phyloP scores from a whole-genome alignment of 2,797 vertebrate genomes.

The Aselliscus stoliczkanus region DNA sequence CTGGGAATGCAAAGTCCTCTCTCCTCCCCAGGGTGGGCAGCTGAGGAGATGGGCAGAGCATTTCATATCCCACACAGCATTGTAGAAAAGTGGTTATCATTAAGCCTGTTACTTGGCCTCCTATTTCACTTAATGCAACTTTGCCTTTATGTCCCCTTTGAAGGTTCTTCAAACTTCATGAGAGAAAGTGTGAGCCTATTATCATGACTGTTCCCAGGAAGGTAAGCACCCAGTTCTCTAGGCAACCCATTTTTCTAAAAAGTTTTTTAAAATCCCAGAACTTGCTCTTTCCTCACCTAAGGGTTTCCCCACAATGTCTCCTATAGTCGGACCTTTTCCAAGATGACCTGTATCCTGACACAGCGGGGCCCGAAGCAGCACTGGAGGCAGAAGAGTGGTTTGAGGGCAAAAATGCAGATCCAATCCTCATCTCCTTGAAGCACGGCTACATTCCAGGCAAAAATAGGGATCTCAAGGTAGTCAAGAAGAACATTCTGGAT shows the following conservation, averaged over 20 bases:
- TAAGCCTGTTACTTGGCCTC: background rate
- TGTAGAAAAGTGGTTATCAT: background rate
- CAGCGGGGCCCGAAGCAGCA: constrained; percentile 90
- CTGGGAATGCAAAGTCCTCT: background rate
- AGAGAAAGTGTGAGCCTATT: constrained; percentile 97
- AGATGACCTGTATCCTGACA: constrained; percentile 97
- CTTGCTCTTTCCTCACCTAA: background rate
- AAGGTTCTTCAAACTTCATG: constrained; percentile 98
- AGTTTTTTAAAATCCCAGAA: background rate
- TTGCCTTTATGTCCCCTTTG: background rate
- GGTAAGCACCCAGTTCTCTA: constrained; percentile 80
- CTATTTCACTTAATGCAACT: background rate
- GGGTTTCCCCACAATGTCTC: background rate
- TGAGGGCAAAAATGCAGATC: constrained; percentile 93
- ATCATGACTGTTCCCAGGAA: constrained; percentile 99
- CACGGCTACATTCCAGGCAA: constrained; percentile 93
- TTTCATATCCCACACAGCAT: rapidly evolving
- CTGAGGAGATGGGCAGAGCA: rapidly evolving
- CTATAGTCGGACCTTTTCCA: constrained; percentile 96
- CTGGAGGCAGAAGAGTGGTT: constrained; percentile 98
- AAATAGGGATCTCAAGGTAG: constrained; percentile 94
- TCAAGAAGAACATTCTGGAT: constrained; percentile 96
- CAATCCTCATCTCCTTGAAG: constrained; percentile 94
- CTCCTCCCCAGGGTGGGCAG: background rate
- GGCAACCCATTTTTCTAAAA: background rate